phyloP scores from a whole-genome alignment of 30 jellyfish, hydroid and myxozoan genomes.

The Aurelia coerulea region DNA sequence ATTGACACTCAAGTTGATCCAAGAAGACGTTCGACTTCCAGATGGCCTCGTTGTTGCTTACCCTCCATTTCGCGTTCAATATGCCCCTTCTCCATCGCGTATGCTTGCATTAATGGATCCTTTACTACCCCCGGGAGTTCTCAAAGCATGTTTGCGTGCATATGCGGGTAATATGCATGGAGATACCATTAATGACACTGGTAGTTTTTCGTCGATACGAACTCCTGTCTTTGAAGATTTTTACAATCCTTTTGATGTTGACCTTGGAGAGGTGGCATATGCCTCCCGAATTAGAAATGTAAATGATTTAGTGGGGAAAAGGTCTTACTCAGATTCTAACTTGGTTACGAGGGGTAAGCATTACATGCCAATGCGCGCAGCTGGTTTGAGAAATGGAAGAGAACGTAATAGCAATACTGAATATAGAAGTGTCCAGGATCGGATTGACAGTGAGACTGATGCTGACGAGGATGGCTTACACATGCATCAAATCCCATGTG shows the following conservation, averaged over 20 bases:
- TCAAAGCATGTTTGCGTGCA: constrained; percentile 88
- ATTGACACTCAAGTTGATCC: constrained; percentile 73
- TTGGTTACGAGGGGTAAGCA: constrained; percentile 35
- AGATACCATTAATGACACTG: constrained; percentile 21
- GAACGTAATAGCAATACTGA: too few species aligned
- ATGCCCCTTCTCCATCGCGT: constrained; percentile 96
- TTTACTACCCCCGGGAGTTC: constrained; percentile 89
- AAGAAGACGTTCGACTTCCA: constrained; percentile 86
- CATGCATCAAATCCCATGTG: constrained; percentile 23
- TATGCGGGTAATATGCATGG: constrained; percentile 77
- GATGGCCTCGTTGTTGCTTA: constrained; percentile 93
- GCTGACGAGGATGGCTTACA: constrained; percentile 17
- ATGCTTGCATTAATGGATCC: constrained; percentile 96
- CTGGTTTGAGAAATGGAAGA: neutral
- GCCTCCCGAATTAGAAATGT: constrained; percentile 19
- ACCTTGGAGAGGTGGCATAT: constrained; percentile 73
- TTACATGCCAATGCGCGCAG: constrained; percentile 20
- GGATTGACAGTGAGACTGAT: constrained; percentile 11
- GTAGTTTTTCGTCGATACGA: constrained; percentile 33
- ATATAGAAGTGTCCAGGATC: too few species aligned
- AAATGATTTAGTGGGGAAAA: constrained; percentile 24
- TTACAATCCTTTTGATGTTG: constrained; percentile 89
- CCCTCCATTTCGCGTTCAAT: constrained; percentile 92
- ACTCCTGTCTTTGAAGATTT: constrained; percentile 63
- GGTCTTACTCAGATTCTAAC: constrained; percentile 77